Conservation (phyloP, 2,888 invertebrate species). For the Pollenia amentaria region DNA sequence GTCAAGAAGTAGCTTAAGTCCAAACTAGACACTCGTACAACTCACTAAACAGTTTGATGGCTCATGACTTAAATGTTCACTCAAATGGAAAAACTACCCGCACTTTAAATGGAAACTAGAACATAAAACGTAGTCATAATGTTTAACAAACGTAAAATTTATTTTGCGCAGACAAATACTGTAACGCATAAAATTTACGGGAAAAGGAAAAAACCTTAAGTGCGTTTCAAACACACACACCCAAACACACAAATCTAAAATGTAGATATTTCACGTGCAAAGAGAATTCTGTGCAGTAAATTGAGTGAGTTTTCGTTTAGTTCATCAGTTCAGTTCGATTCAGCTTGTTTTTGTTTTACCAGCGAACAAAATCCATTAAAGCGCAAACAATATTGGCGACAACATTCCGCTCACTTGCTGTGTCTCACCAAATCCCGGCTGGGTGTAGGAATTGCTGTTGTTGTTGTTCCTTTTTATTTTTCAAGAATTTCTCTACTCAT, state of each 20-base stretch:
- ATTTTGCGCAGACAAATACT: conserved; percentile 33
- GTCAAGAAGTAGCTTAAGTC: conserved; percentile 71
- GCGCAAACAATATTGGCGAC: conserved; percentile 78
- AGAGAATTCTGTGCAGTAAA: conserved; percentile 45
- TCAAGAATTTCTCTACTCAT: conserved; percentile 48
- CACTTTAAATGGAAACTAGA: conserved; percentile 41
- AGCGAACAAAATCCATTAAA: conserved; percentile 66
- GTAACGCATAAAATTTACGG: conserved; percentile 10
- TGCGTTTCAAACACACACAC: conserved; percentile 45
- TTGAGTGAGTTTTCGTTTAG: conserved; percentile 30
- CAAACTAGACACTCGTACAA: conserved; percentile 32
- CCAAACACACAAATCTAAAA: neutral
- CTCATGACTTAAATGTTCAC: conserved; percentile 38
- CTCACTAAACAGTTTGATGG: conserved; percentile 40
- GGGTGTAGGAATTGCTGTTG: neutral
- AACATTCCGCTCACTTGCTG: conserved; percentile 79
- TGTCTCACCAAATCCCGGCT: conserved; percentile 52
- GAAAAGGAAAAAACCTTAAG: conserved; percentile 27
- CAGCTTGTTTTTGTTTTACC: conserved; percentile 36
- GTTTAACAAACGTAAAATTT: neutral
- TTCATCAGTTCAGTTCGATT: neutral
- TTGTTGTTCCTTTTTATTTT: conserved; percentile 13
- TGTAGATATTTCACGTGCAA: conserved; percentile 51
- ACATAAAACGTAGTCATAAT: neutral
- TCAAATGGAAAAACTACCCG: conserved; percentile 58